phyloP scores from a whole-genome alignment of 2,113 vertebrate species.

The Calidris pygmaea region DNA sequence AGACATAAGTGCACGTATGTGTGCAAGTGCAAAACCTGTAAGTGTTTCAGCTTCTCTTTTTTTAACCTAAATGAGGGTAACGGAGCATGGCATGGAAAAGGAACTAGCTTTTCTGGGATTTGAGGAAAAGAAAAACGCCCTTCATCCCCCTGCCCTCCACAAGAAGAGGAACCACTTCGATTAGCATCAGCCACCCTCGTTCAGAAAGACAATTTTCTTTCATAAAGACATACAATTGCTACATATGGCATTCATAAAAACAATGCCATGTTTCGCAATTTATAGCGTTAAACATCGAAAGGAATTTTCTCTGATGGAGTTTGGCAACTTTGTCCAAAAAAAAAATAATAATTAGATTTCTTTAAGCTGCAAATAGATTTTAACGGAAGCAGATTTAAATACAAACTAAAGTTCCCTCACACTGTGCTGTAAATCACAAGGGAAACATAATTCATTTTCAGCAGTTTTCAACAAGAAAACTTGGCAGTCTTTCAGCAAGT shows the following conservation, averaged over 20 bases:
- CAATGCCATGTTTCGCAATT: constrained; percentile 7
- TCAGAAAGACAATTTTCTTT: not conserved
- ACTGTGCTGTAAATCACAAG: constrained; percentile 45
- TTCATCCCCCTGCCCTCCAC: not conserved
- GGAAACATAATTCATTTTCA: constrained; percentile 65
- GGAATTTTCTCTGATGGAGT: constrained; percentile 17
- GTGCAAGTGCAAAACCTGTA: not conserved
- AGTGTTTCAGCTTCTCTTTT: not conserved
- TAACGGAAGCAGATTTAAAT: constrained; percentile 58
- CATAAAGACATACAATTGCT: not conserved
- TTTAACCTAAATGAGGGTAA: not conserved
- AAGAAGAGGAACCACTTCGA: not conserved
- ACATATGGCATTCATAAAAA: not conserved
- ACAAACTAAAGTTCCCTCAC: constrained; percentile 49
- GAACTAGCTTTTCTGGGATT: not conserved
- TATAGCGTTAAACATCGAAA: constrained; percentile 30
- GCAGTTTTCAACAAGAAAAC: constrained; percentile 61
- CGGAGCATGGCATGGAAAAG: not conserved
- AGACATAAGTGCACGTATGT: accelerated
- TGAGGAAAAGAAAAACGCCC: not conserved
- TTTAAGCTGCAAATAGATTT: constrained; percentile 36
- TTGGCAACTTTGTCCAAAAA: constrained; percentile 18
- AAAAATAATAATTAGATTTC: not conserved
- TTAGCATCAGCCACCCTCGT: not conserved
- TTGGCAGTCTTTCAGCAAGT: constrained; percentile 64